Evolutionary conservation across 2,113 vertebrate genomes (phyloP), one percentile per base, ranked within the genome.

Genomic region (Phocoena phocoena): DNA sequence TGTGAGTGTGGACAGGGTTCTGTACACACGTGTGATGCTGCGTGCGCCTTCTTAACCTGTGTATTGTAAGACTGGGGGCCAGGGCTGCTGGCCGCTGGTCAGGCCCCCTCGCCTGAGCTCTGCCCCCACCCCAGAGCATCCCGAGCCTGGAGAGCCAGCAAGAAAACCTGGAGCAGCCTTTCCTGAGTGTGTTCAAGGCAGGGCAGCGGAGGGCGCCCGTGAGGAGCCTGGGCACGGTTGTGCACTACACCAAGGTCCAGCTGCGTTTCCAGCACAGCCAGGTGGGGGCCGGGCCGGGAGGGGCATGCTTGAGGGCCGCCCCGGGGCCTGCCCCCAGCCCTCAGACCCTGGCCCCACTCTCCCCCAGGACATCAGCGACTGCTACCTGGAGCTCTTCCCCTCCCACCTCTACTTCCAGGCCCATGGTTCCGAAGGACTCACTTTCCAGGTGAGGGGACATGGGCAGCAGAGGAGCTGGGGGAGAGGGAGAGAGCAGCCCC

Each of bases 321-420:
- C 55, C 20, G 21, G 44, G 28, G 18, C 65, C 67, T 28, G 20
- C 0, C 33, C 20, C 28, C 6, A 55, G 50, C 21, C 25, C 65
- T 83, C 50, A 83, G 44, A 88, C 44, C 8, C 47, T 8, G 8
- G 17, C 76, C 53, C 80, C 28, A 11, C 53, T 77, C 25, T 68
- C 67, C n/a, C 81, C 84, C 97, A 99, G 99, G 99, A 99, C 92
- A 82, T 99, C 96, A 99, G 99, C 0, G 99, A 99, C 95, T 99
- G 99, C 97, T 99, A 99, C 97, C 98, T 99, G 99, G 99, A 99
- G 96, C 98, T 99, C 9, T 99, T 99, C 98, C 99, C 99, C 96
- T 99, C 99, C 70, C 98, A 99, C 98, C 99, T 99, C 89, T 99
- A 99, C 98, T 99, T 99, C 97, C 99, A 99, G 95, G 99, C 99